Base-by-base conservation (phyloP, 92 coral and sea anemone species). In the Epizoanthus stellaris region DNA sequence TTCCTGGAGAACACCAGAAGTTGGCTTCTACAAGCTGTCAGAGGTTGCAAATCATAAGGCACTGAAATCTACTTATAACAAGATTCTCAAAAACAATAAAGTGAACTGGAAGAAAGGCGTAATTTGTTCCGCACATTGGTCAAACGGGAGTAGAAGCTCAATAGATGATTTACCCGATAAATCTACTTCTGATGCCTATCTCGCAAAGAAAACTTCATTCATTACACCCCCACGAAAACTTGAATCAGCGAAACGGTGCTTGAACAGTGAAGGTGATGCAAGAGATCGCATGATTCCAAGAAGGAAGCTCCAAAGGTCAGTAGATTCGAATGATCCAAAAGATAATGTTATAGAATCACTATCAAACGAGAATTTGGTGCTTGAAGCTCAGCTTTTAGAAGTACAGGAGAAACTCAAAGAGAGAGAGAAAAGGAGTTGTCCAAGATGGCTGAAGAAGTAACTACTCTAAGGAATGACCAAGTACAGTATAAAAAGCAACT, bases 1-100 rank as follows among this genome's bases (percentile, higher is more conserved):
- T 34, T 86, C 85, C 16, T 86, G 85, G 89, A 45, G 85, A 54
- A 86, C 70, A 14, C 36, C 64, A 7, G 85, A 45, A 17, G 19
- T 80, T 59, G 14, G 7, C 58, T 68, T 62, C 42, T 86, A 86
- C 20, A 77, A 21, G 25, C 79, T 86, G 6, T 86, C 85, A 0
- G 89, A 38, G 19, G 68, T 85, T 43, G 62, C 17, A 36, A 76
- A 53, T 3, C 25, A 75, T 8, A 75, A 54, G 57, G 57, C 16
- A 13, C 47, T 75, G 25, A 75, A 57, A 16, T 15, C 49, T 43
- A 7, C 6, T 25, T 75, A 75, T 7, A 45, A 56, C 52, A 75
- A 75, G 17, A 16, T 75, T 75, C 67, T 75, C 19, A 58, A 75
- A 3, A 75, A 75, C 34, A 75, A 38, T 4, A 75, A 16, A 1